A percentile compares a stretch with the other conserved stretches of the same genome.
phyloP scores from a whole-genome alignment of 2,888 invertebrate genomes.

The Sericinus montela region DNA sequence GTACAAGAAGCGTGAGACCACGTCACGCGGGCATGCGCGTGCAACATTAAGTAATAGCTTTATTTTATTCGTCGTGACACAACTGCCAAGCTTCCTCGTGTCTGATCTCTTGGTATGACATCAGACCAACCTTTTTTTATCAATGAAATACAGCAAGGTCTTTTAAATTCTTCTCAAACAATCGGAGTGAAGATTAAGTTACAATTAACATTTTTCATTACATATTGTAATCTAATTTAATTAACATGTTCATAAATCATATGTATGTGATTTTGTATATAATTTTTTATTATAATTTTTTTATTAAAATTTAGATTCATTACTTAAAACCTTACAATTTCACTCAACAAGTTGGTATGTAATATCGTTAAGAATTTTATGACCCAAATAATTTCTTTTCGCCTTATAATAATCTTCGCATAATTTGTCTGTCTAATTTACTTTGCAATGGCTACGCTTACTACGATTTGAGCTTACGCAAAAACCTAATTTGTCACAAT shows the following conservation, averaged over 20 bases:
- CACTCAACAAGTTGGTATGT: no score
- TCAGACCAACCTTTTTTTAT: conserved; percentile 35
- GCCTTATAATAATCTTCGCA: no score
- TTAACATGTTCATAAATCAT: no score
- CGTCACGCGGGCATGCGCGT: conserved; percentile 35
- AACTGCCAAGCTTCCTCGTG: conserved; percentile 43
- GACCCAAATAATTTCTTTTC: no score
- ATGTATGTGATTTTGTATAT: no score
- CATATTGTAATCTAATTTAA: no score
- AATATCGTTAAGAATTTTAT: no score
- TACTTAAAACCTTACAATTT: no score
- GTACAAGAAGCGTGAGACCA: conserved; percentile 34
- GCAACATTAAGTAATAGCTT: conserved; percentile 42
- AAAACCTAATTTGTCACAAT: conserved; percentile 59
- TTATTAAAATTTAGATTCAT: no score
- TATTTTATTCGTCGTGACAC: conserved; percentile 42
- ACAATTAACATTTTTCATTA: no score
- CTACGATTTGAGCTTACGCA: conserved; percentile 43
- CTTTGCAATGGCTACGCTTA: conserved; percentile 6
- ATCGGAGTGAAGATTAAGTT: no score
- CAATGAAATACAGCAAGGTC: conserved; percentile 34
- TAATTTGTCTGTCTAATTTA: not conserved
- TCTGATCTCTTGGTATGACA: conserved; percentile 36
- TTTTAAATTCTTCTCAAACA: not conserved
- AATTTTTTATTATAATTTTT: no score